These are phyloP conservation scores for Harpagifer antarcticus DNA, from an alignment of 2,797 vertebrate species.

Conservation along the genomic window DNA sequence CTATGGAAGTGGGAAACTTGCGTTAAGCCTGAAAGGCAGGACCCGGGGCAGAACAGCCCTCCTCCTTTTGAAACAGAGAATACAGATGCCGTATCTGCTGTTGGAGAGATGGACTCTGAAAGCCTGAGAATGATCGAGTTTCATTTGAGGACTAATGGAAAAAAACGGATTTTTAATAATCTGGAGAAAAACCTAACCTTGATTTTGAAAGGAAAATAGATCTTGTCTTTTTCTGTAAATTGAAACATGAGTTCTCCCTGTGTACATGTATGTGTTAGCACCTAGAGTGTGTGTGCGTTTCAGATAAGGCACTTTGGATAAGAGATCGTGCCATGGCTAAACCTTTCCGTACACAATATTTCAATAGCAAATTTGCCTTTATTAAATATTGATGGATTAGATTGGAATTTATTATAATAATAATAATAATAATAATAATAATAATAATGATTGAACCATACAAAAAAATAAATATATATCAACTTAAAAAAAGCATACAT, in stretches of 20 bases:
- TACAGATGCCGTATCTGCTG: background rate
- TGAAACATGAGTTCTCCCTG: background rate
- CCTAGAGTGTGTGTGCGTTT: background rate
- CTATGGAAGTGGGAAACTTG: background rate
- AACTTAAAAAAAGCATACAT: background rate
- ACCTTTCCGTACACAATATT: background rate
- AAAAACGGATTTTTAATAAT: background rate
- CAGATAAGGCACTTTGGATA: background rate
- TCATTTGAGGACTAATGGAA: background rate
- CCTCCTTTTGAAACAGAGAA: background rate
- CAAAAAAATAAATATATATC: background rate
- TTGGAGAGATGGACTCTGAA: background rate
- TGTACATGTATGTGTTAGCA: background rate
- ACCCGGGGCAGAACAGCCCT: too few relatives aligned
- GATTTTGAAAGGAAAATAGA: background rate
- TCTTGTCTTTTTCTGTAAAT: background rate
- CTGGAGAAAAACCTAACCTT: background rate
- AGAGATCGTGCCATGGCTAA: background rate
- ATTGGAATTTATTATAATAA: background rate
- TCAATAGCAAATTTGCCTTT: background rate
- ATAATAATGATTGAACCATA: background rate
- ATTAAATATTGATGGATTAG: background rate
- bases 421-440: background rate
- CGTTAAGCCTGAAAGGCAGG: background rate
- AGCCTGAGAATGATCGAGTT: background rate